Evolutionary conservation across 2,888 invertebrate genomes (phyloP).

Genomic region (Phaedon cochleariae): DNA sequence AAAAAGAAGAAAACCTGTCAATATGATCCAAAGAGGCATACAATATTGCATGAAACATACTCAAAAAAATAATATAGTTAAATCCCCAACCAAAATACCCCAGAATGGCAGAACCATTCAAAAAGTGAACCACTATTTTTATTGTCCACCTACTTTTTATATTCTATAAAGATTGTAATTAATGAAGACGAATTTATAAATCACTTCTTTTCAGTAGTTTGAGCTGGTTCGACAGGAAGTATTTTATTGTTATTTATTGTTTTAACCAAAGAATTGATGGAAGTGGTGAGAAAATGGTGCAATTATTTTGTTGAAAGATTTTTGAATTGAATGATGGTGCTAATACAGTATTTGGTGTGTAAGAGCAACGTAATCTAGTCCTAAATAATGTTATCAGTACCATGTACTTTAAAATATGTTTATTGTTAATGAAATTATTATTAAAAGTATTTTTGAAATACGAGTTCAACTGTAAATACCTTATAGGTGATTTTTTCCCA

Average conservation of each 20-base stretch:
- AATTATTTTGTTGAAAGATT: conserved; percentile 19
- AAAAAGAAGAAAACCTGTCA: no score
- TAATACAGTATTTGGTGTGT: conserved; percentile 30
- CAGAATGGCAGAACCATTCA: no score
- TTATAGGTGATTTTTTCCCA: no score
- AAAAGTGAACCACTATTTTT: no score
- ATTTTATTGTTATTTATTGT: conserved; percentile 10
- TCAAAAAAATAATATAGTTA: no score
- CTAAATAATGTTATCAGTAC: conserved; percentile 44
- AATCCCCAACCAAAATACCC: no score
- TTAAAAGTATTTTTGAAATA: conserved; percentile 39
- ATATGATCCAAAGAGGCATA: no score
- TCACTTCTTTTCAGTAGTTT: background rate
- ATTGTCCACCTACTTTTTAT: no score
- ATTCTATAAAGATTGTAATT: no score
- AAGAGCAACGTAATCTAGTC: conserved; percentile 46
- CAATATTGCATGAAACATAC: no score
- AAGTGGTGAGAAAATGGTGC: conserved; percentile 29
- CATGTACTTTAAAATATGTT: conserved; percentile 42
- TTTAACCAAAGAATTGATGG: conserved; percentile 45
- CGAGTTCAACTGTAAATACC: background rate
- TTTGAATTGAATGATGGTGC: conserved; percentile 24
- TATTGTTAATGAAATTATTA: conserved; percentile 44
- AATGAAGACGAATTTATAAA: conserved; percentile 18
- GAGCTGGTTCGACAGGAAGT: background rate